phyloP scores from a whole-genome alignment of 2,113 vertebrate species.

The Hepsetus odoe region DNA sequence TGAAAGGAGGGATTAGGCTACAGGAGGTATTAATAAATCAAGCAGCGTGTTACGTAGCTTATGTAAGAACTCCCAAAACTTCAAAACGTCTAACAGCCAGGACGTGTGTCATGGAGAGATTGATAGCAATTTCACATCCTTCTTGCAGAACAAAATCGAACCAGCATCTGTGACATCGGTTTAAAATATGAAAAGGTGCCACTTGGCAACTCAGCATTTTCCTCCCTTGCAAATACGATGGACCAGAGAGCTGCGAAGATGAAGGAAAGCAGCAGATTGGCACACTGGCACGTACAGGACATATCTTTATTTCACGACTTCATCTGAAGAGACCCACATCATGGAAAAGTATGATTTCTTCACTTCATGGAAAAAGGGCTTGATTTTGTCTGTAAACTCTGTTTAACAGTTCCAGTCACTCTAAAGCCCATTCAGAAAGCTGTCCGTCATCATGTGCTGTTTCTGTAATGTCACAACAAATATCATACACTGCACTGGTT shows the following conservation, averaged over 20 bases:
- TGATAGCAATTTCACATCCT: conserved; percentile 12
- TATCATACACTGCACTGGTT: too few species aligned
- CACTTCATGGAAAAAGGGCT: too few species aligned
- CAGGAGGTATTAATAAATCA: conserved; percentile 56
- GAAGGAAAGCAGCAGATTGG: background rate
- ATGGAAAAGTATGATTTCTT: too few species aligned
- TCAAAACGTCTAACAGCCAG: conserved; percentile 29
- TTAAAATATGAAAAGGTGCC: background rate
- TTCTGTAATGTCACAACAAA: too few species aligned
- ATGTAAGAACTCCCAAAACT: conserved; percentile 42
- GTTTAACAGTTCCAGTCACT: too few species aligned
- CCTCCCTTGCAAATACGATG: background rate
- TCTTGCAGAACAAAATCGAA: background rate
- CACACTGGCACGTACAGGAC: background rate
- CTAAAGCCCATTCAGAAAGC: too few species aligned
- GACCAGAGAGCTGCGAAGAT: background rate
- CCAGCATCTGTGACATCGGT: background rate
- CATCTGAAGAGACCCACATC: too few species aligned
- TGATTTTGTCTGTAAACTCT: too few species aligned
- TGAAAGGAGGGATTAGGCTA: conserved; percentile 61
- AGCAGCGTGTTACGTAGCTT: conserved; percentile 55
- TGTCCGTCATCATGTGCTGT: too few species aligned
- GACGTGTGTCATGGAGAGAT: conserved; percentile 31
- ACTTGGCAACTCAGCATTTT: background rate
- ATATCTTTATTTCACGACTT: too few species aligned